Conservation (phyloP, 2,113 vertebrate species). For the Anas platyrhynchos region DNA sequence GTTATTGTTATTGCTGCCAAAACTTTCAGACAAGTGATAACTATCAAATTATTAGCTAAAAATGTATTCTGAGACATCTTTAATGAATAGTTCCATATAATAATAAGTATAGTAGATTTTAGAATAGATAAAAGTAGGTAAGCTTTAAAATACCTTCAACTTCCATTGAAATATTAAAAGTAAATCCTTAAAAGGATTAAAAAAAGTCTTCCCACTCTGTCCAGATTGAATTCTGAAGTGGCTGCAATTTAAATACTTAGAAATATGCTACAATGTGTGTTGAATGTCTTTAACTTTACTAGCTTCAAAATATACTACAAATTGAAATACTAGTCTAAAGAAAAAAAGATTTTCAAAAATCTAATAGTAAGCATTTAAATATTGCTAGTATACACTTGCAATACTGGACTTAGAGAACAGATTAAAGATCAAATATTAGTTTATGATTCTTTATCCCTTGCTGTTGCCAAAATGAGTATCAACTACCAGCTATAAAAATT, state of each 20-base stretch:
- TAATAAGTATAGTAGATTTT: background rate
- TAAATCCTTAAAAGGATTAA: background rate
- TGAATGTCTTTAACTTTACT: background rate
- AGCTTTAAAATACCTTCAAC: background rate
- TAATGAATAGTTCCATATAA: background rate
- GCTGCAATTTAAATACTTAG: background rate
- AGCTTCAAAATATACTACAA: background rate
- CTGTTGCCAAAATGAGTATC: background rate
- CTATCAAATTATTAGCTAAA: background rate
- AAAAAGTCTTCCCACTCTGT: background rate
- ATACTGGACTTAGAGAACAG: background rate
- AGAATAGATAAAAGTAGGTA: background rate
- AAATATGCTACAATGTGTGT: background rate
- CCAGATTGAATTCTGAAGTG: background rate
- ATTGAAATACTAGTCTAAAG: too few relatives aligned
- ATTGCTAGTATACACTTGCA: background rate
- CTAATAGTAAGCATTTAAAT: background rate
- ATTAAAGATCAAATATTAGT: too few relatives aligned
- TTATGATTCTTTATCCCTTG: background rate
- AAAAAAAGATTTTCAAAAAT: background rate
- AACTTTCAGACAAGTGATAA: background rate
- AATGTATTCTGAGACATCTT: background rate
- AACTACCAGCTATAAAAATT: background rate
- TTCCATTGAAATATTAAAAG: background rate
- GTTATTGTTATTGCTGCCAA: background rate